These are phyloP conservation scores for Ceratina japonica DNA, from an alignment of 1,140 invertebrate species.

Conservation along the genomic window DNA sequence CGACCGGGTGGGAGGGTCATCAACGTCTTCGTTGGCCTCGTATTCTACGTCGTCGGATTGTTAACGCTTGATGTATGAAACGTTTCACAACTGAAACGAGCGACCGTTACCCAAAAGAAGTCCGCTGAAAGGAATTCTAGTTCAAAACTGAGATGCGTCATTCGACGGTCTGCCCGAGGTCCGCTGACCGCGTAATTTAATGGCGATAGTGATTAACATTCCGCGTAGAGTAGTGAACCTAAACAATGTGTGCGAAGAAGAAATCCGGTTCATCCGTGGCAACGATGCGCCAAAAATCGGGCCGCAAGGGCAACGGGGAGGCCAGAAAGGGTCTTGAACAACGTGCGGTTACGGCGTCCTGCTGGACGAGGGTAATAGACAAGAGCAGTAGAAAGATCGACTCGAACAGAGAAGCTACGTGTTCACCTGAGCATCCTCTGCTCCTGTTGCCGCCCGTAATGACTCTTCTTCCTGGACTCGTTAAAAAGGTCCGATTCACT, in stretches of 20 bases:
- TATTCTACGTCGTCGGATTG: not conserved
- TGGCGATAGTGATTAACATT: constrained; percentile 18
- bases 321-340: constrained; percentile 26
- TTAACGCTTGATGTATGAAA: constrained; percentile 26
- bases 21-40: constrained; percentile 14
- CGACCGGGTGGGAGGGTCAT: constrained; percentile 7
- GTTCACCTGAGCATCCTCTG: constrained; percentile 9
- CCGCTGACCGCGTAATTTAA: constrained; percentile 1
- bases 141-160: not conserved
- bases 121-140: not conserved
- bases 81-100: not conserved
- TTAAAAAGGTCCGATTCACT: constrained; percentile 44
- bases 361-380: constrained; percentile 46
- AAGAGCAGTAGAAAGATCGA: constrained; percentile 34
- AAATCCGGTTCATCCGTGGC: not conserved
- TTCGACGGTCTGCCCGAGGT: not conserved
- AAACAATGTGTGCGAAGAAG: too few species aligned
- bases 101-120: not conserved
- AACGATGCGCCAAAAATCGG: constrained; percentile 19
- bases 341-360: constrained; percentile 43
- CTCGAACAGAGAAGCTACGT: constrained; percentile 29
- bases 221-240: not conserved
- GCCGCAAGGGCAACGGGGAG: constrained; percentile 16
- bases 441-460: constrained; percentile 18
- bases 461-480: constrained; percentile 22